These are phyloP conservation scores for Andrena bicolor DNA, from an alignment of 2,888 invertebrate genomes.

Conservation along the genomic window DNA sequence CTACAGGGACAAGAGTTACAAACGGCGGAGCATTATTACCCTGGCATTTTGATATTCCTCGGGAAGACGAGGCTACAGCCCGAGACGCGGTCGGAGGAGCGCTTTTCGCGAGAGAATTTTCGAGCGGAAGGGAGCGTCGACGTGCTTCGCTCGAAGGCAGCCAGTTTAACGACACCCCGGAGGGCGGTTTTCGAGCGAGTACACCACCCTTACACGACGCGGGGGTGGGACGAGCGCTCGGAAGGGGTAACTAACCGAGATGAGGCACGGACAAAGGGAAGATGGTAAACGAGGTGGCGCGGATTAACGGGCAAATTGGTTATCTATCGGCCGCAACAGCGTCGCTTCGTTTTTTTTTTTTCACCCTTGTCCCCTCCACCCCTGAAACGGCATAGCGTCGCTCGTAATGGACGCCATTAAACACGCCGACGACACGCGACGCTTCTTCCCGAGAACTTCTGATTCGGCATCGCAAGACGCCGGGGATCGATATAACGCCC, in stretches of 20 bases:
- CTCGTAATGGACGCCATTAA: conserved; percentile 80
- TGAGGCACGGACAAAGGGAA: conserved; percentile 22
- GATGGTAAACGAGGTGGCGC: conserved; percentile 28
- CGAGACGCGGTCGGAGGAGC: conserved; percentile 8
- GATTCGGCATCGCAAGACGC: conserved; percentile 69
- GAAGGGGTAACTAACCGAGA: conserved; percentile 35
- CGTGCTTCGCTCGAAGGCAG: conserved; percentile 48
- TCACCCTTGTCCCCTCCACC: conserved; percentile 27
- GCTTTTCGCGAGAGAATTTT: conserved; percentile 50
- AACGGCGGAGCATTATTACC: conserved; percentile 37
- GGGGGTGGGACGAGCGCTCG: not conserved
- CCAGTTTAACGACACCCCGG: conserved; percentile 62
- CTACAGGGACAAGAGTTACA: conserved; percentile 14
- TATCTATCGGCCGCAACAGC: conserved; percentile 61
- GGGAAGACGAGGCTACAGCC: conserved; percentile 9
- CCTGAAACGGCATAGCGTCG: conserved; percentile 29
- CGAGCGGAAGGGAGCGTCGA: conserved; percentile 48
- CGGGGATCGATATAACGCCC: conserved; percentile 64
- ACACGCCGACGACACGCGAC: conserved; percentile 77
- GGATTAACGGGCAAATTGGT: conserved; percentile 68
- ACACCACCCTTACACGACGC: conserved; percentile 27
- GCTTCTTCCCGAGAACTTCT: conserved; percentile 76
- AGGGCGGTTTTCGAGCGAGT: conserved; percentile 47
- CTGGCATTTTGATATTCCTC: conserved; percentile 26
- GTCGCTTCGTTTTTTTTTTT: conserved; percentile 31